A percentile compares a stretch with the other conserved stretches of the same genome.
These are phyloP conservation scores for Irena cyanogastra DNA, from an alignment of 2,113 vertebrate genomes.

Conservation along the genomic window DNA sequence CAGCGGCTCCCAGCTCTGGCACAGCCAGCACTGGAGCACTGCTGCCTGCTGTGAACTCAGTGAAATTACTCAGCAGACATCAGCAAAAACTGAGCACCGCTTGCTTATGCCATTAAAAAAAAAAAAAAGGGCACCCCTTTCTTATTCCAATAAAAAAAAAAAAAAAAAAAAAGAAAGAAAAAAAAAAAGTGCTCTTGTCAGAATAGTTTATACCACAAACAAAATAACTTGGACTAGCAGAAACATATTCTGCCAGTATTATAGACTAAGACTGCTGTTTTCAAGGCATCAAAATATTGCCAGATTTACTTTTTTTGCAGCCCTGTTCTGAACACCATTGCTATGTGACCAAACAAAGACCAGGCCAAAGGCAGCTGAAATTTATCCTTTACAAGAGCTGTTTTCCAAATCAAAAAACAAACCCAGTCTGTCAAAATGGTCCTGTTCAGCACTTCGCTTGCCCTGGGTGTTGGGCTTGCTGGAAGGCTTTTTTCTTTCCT, in stretches of 20 bases:
- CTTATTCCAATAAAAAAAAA: neutral
- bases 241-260: neutral
- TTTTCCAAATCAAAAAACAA: neutral
- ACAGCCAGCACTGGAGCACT: neutral
- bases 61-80: neutral
- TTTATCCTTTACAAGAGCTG: neutral
- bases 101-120: neutral
- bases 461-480: neutral
- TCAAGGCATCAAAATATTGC: neutral
- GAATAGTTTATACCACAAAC: neutral
- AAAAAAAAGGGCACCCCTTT: accelerated
- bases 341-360: neutral
- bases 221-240: neutral
- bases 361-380: slow-evolving; percentile 3
- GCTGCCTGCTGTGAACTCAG: neutral
- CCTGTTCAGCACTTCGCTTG: neutral
- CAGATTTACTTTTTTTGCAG: neutral
- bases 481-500: neutral
- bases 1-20: neutral
- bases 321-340: neutral
- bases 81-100: neutral
- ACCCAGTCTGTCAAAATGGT: neutral
- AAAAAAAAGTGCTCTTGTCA: neutral
- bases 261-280: neutral
- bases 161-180: no score